These are phyloP conservation scores for Luscinia megarhynchos DNA, from an alignment of 2,797 vertebrate genomes.

Conservation along the genomic window DNA sequence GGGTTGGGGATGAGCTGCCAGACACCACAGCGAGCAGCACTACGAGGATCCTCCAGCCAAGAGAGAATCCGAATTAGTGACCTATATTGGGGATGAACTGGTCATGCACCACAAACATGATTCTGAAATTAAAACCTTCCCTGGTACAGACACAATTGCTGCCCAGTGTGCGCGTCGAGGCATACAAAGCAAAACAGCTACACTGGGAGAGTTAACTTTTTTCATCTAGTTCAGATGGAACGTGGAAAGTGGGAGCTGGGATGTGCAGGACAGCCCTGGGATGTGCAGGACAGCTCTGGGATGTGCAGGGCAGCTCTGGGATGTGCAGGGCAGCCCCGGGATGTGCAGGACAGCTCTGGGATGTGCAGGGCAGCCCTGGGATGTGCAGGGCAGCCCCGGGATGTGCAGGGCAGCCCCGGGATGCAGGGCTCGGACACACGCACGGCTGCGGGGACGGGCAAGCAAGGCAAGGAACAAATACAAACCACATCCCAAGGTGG, in stretches of 20 bases:
- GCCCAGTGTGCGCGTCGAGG: background rate
- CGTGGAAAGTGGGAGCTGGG: accelerated
- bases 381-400: no score
- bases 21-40: background rate
- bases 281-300: no score
- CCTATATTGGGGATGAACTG: constrained; percentile 20
- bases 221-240: background rate
- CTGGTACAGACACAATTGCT: background rate
- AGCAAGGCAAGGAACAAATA: background rate
- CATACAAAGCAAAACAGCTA: background rate
- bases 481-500: background rate
- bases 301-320: no score
- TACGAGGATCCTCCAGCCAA: background rate
- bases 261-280: background rate
- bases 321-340: no score
- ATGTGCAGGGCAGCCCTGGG: no score
- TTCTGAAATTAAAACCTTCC: constrained; percentile 22
- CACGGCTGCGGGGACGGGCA: background rate
- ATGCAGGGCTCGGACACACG: accelerated
- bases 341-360: no score
- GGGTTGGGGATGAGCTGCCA: background rate
- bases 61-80: constrained; percentile 34
- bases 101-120: background rate
- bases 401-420: no score
- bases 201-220: background rate